A percentile compares a stretch with the other conserved stretches of the same genome.
Evolutionary conservation across 2,797 vertebrate species (phyloP).

Genomic region (Tenualosa ilisha): DNA sequence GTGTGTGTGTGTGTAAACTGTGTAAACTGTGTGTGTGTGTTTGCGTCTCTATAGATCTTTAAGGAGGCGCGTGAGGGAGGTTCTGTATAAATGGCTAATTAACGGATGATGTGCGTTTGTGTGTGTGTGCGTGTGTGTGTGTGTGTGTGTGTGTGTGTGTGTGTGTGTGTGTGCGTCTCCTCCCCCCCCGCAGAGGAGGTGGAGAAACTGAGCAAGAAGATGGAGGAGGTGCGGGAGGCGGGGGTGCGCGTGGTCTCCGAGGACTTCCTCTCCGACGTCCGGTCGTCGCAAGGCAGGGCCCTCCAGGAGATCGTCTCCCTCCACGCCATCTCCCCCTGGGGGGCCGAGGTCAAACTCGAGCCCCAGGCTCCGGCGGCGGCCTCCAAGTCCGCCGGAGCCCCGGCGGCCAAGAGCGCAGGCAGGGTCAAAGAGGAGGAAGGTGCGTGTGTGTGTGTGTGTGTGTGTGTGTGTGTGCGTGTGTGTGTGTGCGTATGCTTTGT

Average conservation of each 20-base stretch:
- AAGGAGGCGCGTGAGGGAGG: no score
- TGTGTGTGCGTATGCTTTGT: no score
- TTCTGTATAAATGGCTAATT: no score
- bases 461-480: background rate
- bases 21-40: no score
- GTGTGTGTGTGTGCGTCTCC: slow-evolving; percentile 28
- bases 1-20: no score
- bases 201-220: slow-evolving; percentile 96
- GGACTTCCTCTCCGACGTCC: slow-evolving; percentile 85
- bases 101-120: background rate
- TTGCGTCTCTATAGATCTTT: no score
- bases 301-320: slow-evolving; percentile 86
- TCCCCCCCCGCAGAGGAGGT: slow-evolving; percentile 85
- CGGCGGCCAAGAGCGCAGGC: slow-evolving; percentile 81
- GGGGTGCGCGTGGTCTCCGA: slow-evolving; percentile 88
- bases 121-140: no score
- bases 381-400: slow-evolving; percentile 75
- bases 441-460: slow-evolving; percentile 10
- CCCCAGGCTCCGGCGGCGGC: slow-evolving; percentile 60
- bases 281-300: slow-evolving; percentile 80
- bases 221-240: slow-evolving; percentile 90
- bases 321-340: slow-evolving; percentile 90
- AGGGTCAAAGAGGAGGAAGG: slow-evolving; percentile 87
- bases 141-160: slow-evolving; percentile 9
- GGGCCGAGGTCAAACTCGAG: slow-evolving; percentile 88